Base-by-base conservation (phyloP, 1,140 invertebrate genomes). In the Atta texana region DNA sequence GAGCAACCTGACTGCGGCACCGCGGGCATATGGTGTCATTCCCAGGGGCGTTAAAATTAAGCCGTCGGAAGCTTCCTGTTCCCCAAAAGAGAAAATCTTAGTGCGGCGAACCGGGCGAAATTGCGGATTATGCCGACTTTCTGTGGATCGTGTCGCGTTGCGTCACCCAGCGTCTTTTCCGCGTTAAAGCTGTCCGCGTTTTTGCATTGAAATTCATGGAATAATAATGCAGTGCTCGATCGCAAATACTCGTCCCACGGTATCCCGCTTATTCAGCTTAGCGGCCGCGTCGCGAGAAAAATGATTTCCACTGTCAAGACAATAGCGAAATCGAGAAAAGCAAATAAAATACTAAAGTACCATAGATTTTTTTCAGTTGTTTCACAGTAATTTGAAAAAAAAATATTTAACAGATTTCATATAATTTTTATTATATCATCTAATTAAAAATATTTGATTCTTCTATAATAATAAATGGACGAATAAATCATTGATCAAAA, bases 141-240 rank as follows among this genome's bases (percentile, higher is more conserved):
- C 84, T 61, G 31, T 49, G 59, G 61, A 28, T 64, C 49, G 21
- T 51, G 18, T 57, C 59, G 51, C 31, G 59, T 21, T n/a, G 64
- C 66, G n/a, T 24, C 21, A 61, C 68, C 61, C 71, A 64, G 57
- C 77, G 76, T 88, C 68, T 88, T 87, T 84, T 87, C 86, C 21
- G 39, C 39, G 74, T 57, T 80, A 68, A 66, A 77, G 49, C 87
- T 61, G 28, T 39, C 51, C 59, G 77, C 84, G 78, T 92, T 94
- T 92, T 91, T 93, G 85, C 93, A 94, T 93, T 94, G 91, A 94
- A 94, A 94, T 93, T 93, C 93, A 93, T 93, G 93, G 92, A 94
- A 93, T 93, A 93, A 93, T 93, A 94, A 93, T 93, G 90, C 87
- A 80, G 18, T 82, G 90, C 90, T 90, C 93, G 92, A 93, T 93